Evolutionary conservation across 2,888 invertebrate genomes (phyloP).

Genomic region (Trachelus troglodyta): DNA sequence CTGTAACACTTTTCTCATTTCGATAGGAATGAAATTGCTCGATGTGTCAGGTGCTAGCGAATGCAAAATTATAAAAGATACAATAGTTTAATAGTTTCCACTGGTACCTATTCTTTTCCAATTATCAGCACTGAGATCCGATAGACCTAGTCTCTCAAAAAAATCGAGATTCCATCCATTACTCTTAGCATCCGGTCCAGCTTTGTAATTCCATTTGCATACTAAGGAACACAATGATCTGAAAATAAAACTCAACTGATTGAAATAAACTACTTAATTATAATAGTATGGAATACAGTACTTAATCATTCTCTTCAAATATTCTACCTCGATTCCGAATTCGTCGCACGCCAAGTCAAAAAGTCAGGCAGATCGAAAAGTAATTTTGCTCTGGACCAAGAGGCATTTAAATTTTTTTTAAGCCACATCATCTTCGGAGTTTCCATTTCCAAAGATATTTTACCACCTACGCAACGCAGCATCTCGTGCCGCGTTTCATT

Average conservation of each 20-base stretch:
- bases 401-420: conserved; percentile 76
- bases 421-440: conserved; percentile 95
- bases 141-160: conserved; percentile 78
- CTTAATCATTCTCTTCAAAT: background rate
- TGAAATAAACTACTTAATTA: conserved; percentile 8
- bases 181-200: conserved; percentile 68
- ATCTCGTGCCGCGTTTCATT: conserved; percentile 81
- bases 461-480: conserved; percentile 89
- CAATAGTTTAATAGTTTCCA: background rate
- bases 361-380: conserved; percentile 95
- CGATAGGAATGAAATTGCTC: background rate
- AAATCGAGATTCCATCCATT: conserved; percentile 81
- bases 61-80: background rate
- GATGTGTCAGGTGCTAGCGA: background rate
- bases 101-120: conserved; percentile 76
- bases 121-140: conserved; percentile 76
- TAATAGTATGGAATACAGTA: conserved; percentile 9
- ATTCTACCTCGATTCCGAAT: conserved; percentile 72
- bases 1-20: conserved; percentile 45
- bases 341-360: conserved; percentile 92
- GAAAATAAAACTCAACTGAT: conserved; percentile 34
- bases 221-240: conserved; percentile 92
- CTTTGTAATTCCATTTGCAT: conserved; percentile 94
- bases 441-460: conserved; percentile 97
- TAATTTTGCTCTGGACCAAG: conserved; percentile 78